These are phyloP conservation scores for Pristionchus mayeri DNA, from an alignment of 2,888 invertebrate species.

Conservation along the genomic window DNA sequence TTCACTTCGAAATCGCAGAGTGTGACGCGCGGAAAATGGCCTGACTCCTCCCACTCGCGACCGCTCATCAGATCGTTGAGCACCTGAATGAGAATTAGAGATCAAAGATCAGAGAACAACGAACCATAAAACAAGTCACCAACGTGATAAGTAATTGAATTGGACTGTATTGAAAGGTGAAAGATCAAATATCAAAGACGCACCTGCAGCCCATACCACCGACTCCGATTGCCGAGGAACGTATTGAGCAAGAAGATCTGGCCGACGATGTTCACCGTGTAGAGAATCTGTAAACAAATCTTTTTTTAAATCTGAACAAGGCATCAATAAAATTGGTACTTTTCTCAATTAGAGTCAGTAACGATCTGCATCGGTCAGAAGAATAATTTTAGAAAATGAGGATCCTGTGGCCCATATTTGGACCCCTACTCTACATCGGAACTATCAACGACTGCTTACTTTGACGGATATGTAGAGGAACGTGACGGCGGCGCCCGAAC, in stretches of 20 bases:
- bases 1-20: conserved; percentile 77
- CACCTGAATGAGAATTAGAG: conserved; percentile 59
- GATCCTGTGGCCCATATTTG: too few species aligned
- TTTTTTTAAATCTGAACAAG: too few species aligned
- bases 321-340: too few species aligned
- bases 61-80: conserved; percentile 76
- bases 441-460: too few species aligned
- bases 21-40: conserved; percentile 75
- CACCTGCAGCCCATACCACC: conserved; percentile 76
- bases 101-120: background rate
- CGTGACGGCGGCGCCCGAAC: conserved; percentile 76
- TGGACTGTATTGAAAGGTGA: background rate
- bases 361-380: too few species aligned
- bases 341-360: too few species aligned
- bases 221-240: conserved; percentile 74
- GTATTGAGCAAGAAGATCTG: conserved; percentile 76
- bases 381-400: too few species aligned
- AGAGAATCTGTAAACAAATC: conserved; percentile 66
- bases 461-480: conserved; percentile 71
- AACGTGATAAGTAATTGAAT: background rate
- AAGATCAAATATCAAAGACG: background rate
- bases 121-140: too few species aligned
- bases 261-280: conserved; percentile 76
- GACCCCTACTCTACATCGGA: too few species aligned
- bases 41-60: conserved; percentile 76